Base-by-base conservation (phyloP, 1,140 invertebrate genomes). In the Diachasma alloeum region DNA sequence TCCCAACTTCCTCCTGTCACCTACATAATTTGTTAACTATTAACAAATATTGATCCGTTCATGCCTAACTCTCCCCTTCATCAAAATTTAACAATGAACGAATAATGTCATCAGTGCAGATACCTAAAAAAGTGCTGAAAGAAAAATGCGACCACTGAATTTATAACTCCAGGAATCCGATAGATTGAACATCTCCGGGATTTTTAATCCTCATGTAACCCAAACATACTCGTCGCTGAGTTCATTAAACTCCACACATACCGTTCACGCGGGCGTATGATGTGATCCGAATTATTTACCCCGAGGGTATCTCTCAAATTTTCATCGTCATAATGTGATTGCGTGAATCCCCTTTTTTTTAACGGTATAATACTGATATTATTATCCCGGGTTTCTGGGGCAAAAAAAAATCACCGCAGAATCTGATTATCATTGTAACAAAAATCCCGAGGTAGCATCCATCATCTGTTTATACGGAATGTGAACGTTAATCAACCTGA, bases 211-310 rank as follows among this genome's bases (percentile, higher is more conserved):
- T 1, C 48, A 4, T 53, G n/a, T 5, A 63, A 15, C 59, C 24
- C 5, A 63, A 26, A 31, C 59, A 42, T 42, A 63, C 22, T 63
- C 59, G 26, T 26, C 59, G 24, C 22, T 42, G 39, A 42, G 59
- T 63, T 63, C 11, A 63, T 26, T 63, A 26, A 17, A 26, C 11
- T 19, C 48, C 72, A 73, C 67, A 74, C 72, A 72, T 70, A 73
- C 48, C 66, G 72, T 74, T 74, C 74, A 74, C 59, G 48, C 19
- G 42, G 19, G 69, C 69, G 31, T 17, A 63, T 63, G 59, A 56
- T 56, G 48, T 56, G 48, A 63, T 63, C 24, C 59, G 24, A 63
- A 63, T 63, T 63, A 63, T 63, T 26, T 63, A 53, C 48, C 48
- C 59, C 59, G 22, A 24, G 59, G 59, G 59, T 63, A 11, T 26